These are phyloP conservation scores for Rhamnusium bicolor DNA, from an alignment of 2,888 invertebrate genomes.

Conservation along the genomic window DNA sequence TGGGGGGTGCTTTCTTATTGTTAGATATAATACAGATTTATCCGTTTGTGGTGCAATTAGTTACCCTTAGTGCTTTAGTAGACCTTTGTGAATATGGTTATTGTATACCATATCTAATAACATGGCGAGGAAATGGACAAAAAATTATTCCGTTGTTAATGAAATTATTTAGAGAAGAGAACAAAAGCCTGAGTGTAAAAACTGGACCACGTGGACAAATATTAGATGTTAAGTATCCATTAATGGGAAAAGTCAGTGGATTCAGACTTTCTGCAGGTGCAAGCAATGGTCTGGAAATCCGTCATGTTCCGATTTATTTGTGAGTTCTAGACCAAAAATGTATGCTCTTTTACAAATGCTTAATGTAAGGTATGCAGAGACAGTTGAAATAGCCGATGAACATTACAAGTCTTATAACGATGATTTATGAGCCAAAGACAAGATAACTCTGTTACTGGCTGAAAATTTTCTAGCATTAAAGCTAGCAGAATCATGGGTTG, in stretches of 20 bases:
- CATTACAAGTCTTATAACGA: constrained; percentile 66
- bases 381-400: constrained; percentile 64
- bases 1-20: constrained; percentile 63
- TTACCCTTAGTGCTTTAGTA: constrained; percentile 68
- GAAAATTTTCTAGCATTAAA: too few relatives aligned
- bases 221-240: constrained; percentile 66
- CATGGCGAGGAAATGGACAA: constrained; percentile 68
- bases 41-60: constrained; percentile 64
- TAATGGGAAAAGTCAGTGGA: constrained; percentile 69
- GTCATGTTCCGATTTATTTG: constrained; percentile 67
- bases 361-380: constrained; percentile 61
- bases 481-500: too few relatives aligned
- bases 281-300: constrained; percentile 64
- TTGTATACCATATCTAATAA: constrained; percentile 69
- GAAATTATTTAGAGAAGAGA: constrained; percentile 70
- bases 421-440: constrained; percentile 64
- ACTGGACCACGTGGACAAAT: constrained; percentile 64
- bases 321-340: constrained; percentile 71
- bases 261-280: constrained; percentile 59
- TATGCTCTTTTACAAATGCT: constrained; percentile 69
- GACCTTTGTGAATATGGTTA: constrained; percentile 67
- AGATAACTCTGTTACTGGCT: too few relatives aligned
- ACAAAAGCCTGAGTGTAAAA: constrained; percentile 63
- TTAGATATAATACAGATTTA: constrained; percentile 69
- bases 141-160: constrained; percentile 68